phyloP scores from a whole-genome alignment of 2,113 vertebrate species.

The Chrysemys picta region DNA sequence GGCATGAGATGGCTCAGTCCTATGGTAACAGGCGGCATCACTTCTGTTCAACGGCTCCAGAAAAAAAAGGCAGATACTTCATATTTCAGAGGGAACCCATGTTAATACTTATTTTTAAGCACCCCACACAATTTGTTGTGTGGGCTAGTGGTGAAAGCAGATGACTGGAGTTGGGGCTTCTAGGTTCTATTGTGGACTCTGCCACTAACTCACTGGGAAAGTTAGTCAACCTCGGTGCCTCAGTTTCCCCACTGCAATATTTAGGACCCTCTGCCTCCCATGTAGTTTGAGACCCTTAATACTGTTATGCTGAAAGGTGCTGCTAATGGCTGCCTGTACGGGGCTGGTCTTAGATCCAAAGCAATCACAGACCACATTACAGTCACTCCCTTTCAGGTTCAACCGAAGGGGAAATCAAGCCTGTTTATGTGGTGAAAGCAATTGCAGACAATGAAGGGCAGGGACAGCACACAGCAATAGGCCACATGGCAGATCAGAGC shows the following conservation, averaged over 20 bases:
- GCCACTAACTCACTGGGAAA: rapidly evolving
- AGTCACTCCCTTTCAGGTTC: not conserved
- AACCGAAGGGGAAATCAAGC: not conserved
- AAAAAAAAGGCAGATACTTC: not conserved
- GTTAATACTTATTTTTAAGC: not conserved
- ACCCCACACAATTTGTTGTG: not conserved
- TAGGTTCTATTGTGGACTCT: not conserved
- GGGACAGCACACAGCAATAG: not conserved
- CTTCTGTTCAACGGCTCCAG: not conserved
- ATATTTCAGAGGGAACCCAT: not conserved
- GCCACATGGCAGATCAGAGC: not conserved
- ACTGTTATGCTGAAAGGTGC: not conserved
- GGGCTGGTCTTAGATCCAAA: no score
- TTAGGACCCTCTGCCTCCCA: not conserved
- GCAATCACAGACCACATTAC: not conserved
- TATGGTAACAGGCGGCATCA: not conserved
- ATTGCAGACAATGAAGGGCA: not conserved
- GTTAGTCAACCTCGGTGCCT: not conserved
- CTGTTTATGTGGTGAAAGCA: not conserved
- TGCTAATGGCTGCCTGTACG: not conserved
- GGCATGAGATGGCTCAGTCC: not conserved
- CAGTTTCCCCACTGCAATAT: not conserved
- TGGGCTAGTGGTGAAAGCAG: not conserved
- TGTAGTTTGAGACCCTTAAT: not conserved
- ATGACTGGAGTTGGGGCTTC: not conserved